These are phyloP conservation scores for Gambelia wislizenii DNA, from an alignment of 2,797 vertebrate genomes.

Conservation along the genomic window DNA sequence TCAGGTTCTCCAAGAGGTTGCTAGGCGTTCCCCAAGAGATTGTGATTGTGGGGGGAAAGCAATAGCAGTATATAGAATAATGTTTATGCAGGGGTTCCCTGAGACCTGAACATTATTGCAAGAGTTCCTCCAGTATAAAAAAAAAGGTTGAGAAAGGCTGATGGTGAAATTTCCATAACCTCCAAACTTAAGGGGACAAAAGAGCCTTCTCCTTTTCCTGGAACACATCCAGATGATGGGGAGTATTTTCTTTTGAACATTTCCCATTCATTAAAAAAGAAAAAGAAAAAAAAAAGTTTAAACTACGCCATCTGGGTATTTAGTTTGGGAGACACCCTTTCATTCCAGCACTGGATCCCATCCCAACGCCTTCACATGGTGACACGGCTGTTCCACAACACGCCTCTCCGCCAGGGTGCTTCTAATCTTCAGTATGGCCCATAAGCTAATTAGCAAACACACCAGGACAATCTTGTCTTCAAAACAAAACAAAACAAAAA, in stretches of 20 bases:
- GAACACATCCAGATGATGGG: slow-evolving; percentile 47
- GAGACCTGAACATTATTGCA: too few species aligned
- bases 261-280: slow-evolving; percentile 68
- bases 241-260: slow-evolving; percentile 5
- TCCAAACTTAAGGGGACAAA: slow-evolving; percentile 30
- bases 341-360: slow-evolving; percentile 41
- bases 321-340: slow-evolving; percentile 55
- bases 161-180: slow-evolving; percentile 55
- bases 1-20: too few species aligned
- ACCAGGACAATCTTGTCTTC: neutral
- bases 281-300: neutral
- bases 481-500: neutral
- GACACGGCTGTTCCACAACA: neutral
- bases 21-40: too few species aligned
- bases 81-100: too few species aligned
- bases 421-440: neutral
- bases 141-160: slow-evolving; percentile 22
- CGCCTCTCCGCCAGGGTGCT: neutral
- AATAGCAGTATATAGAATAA: too few species aligned
- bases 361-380: slow-evolving; percentile 13
- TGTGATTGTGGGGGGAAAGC: too few species aligned
- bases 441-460: slow-evolving; percentile 26
- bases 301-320: slow-evolving; percentile 31
- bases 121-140: neutral
- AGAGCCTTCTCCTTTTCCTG: slow-evolving; percentile 40